Evolutionary conservation across 2,888 invertebrate species (phyloP), one percentile per base, ranked within the genome.

Genomic region (Microchrysa polita): DNA sequence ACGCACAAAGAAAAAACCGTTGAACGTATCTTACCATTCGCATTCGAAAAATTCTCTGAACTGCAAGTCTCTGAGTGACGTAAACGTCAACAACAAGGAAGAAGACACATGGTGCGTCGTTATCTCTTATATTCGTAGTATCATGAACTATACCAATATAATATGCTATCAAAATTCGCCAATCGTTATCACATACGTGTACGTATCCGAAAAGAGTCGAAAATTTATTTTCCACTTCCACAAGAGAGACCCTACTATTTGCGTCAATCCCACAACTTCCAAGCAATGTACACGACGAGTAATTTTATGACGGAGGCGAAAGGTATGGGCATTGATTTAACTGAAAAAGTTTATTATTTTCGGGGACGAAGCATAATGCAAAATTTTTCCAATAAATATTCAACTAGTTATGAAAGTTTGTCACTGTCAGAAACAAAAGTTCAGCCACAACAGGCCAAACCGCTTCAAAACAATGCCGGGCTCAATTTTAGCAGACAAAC

Each of bases 311-410:
- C 60, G 27, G 16, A 53, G 40, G 20, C 23, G 16, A 63, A 73
- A 73, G 53, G 48, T 34, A 42, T 23, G 55, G 22, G 60, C 72
- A 60, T 73, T 53, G 73, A 63, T 73, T 63, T 27, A 40, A 63
- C 48, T 63, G 16, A 63, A 73, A 34, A 73, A 73, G 73, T 73
- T 73, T 53, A 73, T 63, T 73, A n/a, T 73, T 61, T 52, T 61
- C 12, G 61, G 48, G 63, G 44, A 23, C 34, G n/a, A 22, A 73
- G 63, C 12, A 73, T 73, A 63, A 73, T 73, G 63, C 73, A 63
- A 73, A 73, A 73, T 63, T 73, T 73, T 73, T 53, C 73, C 73
- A 73, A 73, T 73, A 73, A 73, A 73, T 73, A 73, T 73, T 73
- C 73, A 73, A 73, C 73, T 73, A 73, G 73, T 73, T 63, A 52